Evolutionary conservation across 92 coral and sea anemone species (phyloP), one percentile per base, ranked within the genome.

Genomic region (Scolanthus callimorphus): DNA sequence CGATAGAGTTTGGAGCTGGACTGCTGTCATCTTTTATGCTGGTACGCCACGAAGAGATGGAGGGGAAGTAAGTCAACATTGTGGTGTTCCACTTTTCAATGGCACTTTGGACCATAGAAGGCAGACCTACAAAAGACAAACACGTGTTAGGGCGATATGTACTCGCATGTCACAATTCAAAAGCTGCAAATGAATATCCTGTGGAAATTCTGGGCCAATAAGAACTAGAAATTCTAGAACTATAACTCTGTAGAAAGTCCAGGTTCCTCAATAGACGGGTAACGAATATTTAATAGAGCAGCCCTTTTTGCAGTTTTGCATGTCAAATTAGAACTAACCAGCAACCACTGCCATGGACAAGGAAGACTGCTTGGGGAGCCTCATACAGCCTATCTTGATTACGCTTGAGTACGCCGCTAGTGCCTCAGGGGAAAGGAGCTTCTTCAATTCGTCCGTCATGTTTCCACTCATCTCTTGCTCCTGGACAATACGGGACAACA

Each of bases 11-110:
- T 4, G 19, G 8, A 26, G 48, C 45, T 20, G 72, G 56, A 44
- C 75, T 67, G 43, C 71, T 78, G 26, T 70, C 56, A 1, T 56
- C 56, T 25, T 79, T 67, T 1, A 79, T 59, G 39, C 79, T 59
- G 49, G 65, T 65, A 30, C 77, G 76, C 81, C 84, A 76, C 1
- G 92, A 66, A 2, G 79, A 65, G 27, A 73, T 71, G 50, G 90
- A 76, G 41, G 88, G 92, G 50, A 88, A 84, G 29, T 81, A 76
- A 46, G 77, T 71, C 23, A 82, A 39, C 51, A 67, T 68, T 2
- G 68, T 63, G 56, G 56, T 78, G 68, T 92, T 92, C 98, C 98
- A 92, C 20, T 80, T 85, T 65, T 84, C 91, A 22, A 92, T 49
- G 22, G 65, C 80, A 39, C 61, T 74, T 62, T 92, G 90, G 20